A percentile compares a stretch with the other conserved stretches of the same genome.
These are phyloP conservation scores for Baronia brevicornis DNA, from an alignment of 2,888 invertebrate genomes.

Conservation along the genomic window DNA sequence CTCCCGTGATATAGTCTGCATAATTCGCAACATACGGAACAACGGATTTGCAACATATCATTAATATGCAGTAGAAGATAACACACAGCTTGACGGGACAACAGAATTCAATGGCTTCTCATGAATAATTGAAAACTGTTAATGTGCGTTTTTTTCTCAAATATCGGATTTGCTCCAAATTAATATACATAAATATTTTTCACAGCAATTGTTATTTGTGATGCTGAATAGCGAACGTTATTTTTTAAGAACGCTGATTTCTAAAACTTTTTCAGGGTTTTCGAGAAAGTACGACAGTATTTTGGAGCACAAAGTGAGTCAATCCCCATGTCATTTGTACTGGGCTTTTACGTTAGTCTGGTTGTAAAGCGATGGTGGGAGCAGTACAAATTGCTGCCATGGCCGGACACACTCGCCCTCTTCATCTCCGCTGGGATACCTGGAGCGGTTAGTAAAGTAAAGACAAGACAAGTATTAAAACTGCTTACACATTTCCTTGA, in stretches of 20 bases:
- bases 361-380: slow-evolving; percentile 97
- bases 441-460: slow-evolving; percentile 85
- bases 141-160: no score
- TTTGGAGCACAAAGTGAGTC: slow-evolving; percentile 92
- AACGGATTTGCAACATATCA: no score
- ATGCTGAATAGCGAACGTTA: no score
- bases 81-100: no score
- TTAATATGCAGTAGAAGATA: no score
- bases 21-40: no score
- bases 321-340: slow-evolving; percentile 95
- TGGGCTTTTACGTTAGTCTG: slow-evolving; percentile 95
- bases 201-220: no score
- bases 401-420: slow-evolving; percentile 94
- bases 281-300: slow-evolving; percentile 89
- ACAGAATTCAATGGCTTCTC: no score
- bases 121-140: no score
- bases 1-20: no score
- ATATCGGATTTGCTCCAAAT: no score
- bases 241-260: slow-evolving; percentile 6
- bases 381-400: slow-evolving; percentile 92
- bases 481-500: background rate
- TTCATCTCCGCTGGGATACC: slow-evolving; percentile 94
- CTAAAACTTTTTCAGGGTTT: slow-evolving; percentile 78
- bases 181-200: no score
- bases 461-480: slow-evolving; percentile 25